phyloP scores from a whole-genome alignment of 2,888 invertebrate species.

The Ceratothoa steindachneri region DNA sequence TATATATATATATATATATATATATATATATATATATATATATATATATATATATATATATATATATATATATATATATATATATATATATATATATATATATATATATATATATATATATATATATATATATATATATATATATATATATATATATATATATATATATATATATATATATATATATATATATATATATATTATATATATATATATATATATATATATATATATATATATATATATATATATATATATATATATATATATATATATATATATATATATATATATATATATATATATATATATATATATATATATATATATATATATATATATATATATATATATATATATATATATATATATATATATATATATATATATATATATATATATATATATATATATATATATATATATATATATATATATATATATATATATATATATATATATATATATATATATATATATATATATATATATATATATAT shows the following conservation, averaged over 20 bases:
- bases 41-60: not conserved
- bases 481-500: too few species aligned
- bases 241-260: constrained; percentile 9
- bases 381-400: too few species aligned
- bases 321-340: too few species aligned
- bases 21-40: not conserved
- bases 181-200: constrained; percentile 16
- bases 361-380: too few species aligned
- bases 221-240: constrained; percentile 14
- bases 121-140: not conserved
- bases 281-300: constrained; percentile 10
- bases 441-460: too few species aligned
- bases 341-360: too few species aligned
- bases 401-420: too few species aligned
- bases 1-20: not conserved
- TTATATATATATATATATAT: constrained; percentile 11
- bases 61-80: not conserved
- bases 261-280: constrained; percentile 4
- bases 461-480: too few species aligned
- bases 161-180: constrained; percentile 12
- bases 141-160: not conserved
- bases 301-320: too few species aligned
- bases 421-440: too few species aligned
- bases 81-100: not conserved
- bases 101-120: not conserved